Evolutionary conservation across 2,888 invertebrate species (phyloP).

Genomic region (Ochropleura plecta): DNA sequence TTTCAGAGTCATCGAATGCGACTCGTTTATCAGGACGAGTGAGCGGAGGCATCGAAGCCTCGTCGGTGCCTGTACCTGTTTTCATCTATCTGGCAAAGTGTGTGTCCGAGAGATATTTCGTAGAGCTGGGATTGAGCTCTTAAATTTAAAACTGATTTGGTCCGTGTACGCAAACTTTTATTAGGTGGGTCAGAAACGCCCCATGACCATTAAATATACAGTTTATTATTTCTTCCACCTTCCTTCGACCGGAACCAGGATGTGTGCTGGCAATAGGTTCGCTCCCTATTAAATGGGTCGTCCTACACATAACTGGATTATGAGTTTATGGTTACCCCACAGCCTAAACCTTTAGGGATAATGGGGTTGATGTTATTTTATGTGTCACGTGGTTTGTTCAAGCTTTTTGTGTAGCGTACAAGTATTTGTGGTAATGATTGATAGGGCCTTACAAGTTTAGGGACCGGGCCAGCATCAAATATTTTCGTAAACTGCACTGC

Average conservation of each 20-base stretch:
- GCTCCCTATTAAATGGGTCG: neutral
- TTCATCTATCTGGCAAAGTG: no score
- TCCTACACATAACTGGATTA: neutral
- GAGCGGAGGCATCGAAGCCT: no score
- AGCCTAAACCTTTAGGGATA: no score
- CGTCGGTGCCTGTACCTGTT: no score
- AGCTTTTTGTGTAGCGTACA: conserved; percentile 20
- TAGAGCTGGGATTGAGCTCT: no score
- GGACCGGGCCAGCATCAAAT: conserved; percentile 32
- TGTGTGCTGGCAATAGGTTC: neutral
- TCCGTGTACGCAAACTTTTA: no score
- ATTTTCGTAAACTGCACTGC: conserved; percentile 42
- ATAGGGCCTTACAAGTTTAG: conserved; percentile 36
- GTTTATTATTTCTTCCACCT: neutral
- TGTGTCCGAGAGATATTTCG: no score
- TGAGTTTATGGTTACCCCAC: neutral
- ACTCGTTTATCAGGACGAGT: no score
- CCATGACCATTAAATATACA: no score
- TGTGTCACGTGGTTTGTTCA: neutral
- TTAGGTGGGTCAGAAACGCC: no score
- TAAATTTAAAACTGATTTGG: no score
- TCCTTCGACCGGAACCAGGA: neutral
- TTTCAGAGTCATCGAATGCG: no score
- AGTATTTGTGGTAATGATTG: conserved; percentile 27
- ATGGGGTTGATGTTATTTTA: neutral